These are phyloP conservation scores for Epirrhoe tristata DNA, from an alignment of 2,888 invertebrate species.

Conservation along the genomic window DNA sequence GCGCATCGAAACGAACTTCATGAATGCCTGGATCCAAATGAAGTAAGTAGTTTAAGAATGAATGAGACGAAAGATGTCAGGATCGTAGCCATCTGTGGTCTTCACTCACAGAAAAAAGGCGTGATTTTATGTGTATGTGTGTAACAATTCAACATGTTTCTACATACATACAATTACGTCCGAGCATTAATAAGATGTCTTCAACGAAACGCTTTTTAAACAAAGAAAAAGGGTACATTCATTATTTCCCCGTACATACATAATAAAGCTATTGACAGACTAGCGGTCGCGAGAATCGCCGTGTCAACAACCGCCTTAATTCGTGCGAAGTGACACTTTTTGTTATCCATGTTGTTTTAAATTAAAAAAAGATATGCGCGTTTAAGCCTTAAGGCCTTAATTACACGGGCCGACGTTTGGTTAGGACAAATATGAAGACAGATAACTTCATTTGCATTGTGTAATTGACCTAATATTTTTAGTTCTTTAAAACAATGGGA, in stretches of 20 bases:
- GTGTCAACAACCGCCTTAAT: conserved; percentile 59
- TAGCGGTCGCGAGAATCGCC: conserved; percentile 55
- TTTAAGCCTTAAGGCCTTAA: conserved; percentile 38
- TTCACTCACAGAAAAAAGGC: too few species aligned
- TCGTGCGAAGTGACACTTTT: conserved; percentile 60
- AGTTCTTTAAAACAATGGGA: conserved; percentile 17
- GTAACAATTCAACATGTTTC: neutral
- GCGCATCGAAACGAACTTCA: too few species aligned
- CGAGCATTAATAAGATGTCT: conserved; percentile 8
- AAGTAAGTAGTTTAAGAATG: too few species aligned
- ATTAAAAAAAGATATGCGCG: conserved; percentile 54
- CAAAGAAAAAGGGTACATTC: conserved; percentile 39
- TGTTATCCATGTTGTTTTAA: conserved; percentile 58
- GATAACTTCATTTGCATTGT: conserved; percentile 50
- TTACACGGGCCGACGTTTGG: conserved; percentile 52
- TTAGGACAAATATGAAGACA: conserved; percentile 54
- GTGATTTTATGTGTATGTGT: neutral
- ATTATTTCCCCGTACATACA: conserved; percentile 44
- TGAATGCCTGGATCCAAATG: too few species aligned
- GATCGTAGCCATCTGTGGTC: too few species aligned
- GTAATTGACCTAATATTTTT: conserved; percentile 47
- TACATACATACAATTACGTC: neutral
- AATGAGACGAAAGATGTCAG: too few species aligned
- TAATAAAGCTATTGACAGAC: conserved; percentile 56
- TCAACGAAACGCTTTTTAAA: conserved; percentile 27